Base-by-base conservation (phyloP, 2,888 invertebrate species). In the Sphaerophoria rueppellii region DNA sequence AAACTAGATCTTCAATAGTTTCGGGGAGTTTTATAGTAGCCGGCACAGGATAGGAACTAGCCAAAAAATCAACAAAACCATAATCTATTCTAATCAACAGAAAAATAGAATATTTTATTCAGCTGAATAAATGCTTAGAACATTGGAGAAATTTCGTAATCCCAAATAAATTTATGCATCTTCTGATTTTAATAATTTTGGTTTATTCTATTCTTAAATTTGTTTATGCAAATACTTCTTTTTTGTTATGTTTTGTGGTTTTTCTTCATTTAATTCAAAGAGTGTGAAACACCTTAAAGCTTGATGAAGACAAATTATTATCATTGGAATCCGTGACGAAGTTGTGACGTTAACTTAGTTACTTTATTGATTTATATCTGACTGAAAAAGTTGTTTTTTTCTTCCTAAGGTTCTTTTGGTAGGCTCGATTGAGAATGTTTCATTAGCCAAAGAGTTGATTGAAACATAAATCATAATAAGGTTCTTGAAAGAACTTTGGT, bases 21-120 rank as follows among this genome's bases (percentile, higher is more conserved):
- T 65, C 12, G 14, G 5, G 37, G 67, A 46, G 54, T 80, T 83
- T 83, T 83, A 83, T 83, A 83, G 74, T 71, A 67, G 65, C 70
- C 70, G 24, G 24, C 24, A 24, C 24, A 24, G 24, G 48, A 57
- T 50, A 67, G 40, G 46, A 72, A 60, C 72, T 60, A 34, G 14
- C 54, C 58, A 37, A 40, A 40, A 60, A 71, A 48, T 58, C 37
- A 58, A 6, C 34, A 14, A 43, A 43, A 63, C 32, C 16, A 5
- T 34, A 34, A 63, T 55, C 16, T 54, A 61, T 16, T 63, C 46
- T 63, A 46, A 24, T 61, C n/a, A 24, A 55, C 7, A 35, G 16
- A 65, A 65, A 60, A 55, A 60, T 16, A 60, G 69, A 69, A 65
- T 65, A 58, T 58, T 63, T 61, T 35, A 65, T 65, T 24, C 55